Evolutionary conservation across 2,113 vertebrate species (phyloP), one percentile per base, ranked within the genome.

Genomic region (Chaetodon auriga): DNA sequence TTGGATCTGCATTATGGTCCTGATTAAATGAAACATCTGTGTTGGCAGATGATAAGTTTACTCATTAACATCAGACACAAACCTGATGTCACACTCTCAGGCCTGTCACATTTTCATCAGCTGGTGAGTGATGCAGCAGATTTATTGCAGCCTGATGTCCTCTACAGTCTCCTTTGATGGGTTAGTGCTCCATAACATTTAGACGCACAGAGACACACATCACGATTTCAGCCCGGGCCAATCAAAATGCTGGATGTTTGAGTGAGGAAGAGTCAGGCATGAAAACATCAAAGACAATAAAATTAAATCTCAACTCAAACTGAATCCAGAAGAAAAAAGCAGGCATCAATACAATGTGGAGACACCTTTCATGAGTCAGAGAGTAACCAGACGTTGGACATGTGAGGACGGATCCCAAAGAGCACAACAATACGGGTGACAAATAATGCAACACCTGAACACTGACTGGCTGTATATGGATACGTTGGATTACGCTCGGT

Each of bases 231-330:
- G 46, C 6, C 10, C 7, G 41, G 63, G 53, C 3, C 18, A 72
- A 15, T 19, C 0, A 62, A 65, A 54, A 7, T 0, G 7, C 4
- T 69, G 41, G 25, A 66, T 66, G 45, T 84, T 14, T 38, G 25
- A 69, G n/a, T 21, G 58, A 51, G 0, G 3, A 51, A 41, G 19
- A 18, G 43, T 57, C 4, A 14, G 13, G 48, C 16, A 45, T 1
- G 41, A 4, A 46, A 74, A 57, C 57, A 81, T 82, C 66, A 82
- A 74, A 84, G 61, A 65, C 30, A 63, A 83, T 69, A 45, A n/a
- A 25, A 75, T 61, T 7, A 74, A 70, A 64, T 82, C 54, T 71
- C 35, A 68, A 25, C 36, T 80, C 43, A 75, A 75, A 82, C 35
- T 35, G n/a, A 75, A 89, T 76, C 55, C 23, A 62, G 45, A 69